A percentile compares a stretch with the other conserved stretches of the same genome.
Evolutionary conservation across 35 echinoderm and acorn worm genomes (phyloP).

Genomic region (Amphiura filiformis): DNA sequence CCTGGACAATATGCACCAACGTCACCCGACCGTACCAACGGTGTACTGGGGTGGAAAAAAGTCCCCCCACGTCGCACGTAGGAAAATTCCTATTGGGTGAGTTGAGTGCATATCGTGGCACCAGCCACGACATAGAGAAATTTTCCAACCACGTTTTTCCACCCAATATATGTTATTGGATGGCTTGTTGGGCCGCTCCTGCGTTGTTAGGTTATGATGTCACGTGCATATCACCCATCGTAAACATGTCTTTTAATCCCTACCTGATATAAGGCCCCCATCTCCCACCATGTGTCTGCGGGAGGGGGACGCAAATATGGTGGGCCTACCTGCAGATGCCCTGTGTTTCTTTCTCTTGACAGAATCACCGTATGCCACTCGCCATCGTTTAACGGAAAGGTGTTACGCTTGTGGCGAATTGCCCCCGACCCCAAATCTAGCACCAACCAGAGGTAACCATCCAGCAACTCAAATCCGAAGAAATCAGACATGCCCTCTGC

Average conservation of each 20-base stretch:
- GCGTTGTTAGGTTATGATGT: conserved; percentile 14
- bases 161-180: conserved; percentile 6
- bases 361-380: conserved; percentile 75
- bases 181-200: conserved; percentile 6
- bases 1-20: conserved; percentile 13
- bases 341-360: conserved; percentile 27
- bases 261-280: conserved; percentile 2
- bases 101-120: neutral
- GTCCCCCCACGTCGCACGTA: neutral
- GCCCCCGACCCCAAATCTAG: conserved; percentile 87
- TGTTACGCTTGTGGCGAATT: conserved; percentile 48
- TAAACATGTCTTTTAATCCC: neutral
- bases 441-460: conserved; percentile 79
- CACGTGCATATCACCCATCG: conserved; percentile 13
- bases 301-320: neutral
- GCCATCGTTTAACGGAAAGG: conserved; percentile 64
- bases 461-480: conserved; percentile 88
- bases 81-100: conserved; percentile 5
- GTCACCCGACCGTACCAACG: conserved; percentile 12
- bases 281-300: neutral
- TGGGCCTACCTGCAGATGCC: conserved; percentile 46
- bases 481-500: conserved; percentile 61
- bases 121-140: neutral
- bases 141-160: conserved; percentile 14
- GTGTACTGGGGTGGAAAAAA: conserved; percentile 10